Evolutionary conservation across 2,113 vertebrate genomes (phyloP).

Genomic region (Neolamprologus sp.): DNA sequence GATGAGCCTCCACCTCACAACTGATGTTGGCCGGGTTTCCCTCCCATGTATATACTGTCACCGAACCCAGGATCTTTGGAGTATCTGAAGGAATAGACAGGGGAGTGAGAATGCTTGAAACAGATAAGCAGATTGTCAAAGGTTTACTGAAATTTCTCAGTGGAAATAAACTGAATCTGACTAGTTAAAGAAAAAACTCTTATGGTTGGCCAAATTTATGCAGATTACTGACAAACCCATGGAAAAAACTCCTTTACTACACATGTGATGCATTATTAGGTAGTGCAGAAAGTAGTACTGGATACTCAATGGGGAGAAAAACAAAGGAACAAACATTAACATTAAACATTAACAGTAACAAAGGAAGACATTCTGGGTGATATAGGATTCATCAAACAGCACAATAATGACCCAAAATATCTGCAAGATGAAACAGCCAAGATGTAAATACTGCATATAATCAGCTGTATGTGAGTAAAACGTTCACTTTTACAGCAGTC

Average conservation of each 20-base stretch:
- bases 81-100: constrained; percentile 72
- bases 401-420: not conserved
- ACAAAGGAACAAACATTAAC: too few species aligned
- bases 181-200: not conserved
- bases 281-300: not conserved
- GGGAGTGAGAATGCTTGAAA: not conserved
- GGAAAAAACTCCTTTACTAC: not conserved
- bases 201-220: not conserved
- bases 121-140: not conserved
- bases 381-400: not conserved
- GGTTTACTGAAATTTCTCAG: not conserved
- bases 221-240: fast-evolving
- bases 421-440: not conserved
- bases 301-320: not conserved
- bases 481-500: not conserved
- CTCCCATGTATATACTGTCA: constrained; percentile 90
- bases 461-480: not conserved
- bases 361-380: not conserved
- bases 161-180: not conserved
- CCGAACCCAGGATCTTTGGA: constrained; percentile 84
- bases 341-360: not conserved
- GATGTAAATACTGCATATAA: not conserved
- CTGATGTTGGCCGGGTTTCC: constrained; percentile 94
- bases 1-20: constrained; percentile 90
- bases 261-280: not conserved